phyloP scores from a whole-genome alignment of 2,888 invertebrate genomes.

The Sinodicranocentrus sp. region DNA sequence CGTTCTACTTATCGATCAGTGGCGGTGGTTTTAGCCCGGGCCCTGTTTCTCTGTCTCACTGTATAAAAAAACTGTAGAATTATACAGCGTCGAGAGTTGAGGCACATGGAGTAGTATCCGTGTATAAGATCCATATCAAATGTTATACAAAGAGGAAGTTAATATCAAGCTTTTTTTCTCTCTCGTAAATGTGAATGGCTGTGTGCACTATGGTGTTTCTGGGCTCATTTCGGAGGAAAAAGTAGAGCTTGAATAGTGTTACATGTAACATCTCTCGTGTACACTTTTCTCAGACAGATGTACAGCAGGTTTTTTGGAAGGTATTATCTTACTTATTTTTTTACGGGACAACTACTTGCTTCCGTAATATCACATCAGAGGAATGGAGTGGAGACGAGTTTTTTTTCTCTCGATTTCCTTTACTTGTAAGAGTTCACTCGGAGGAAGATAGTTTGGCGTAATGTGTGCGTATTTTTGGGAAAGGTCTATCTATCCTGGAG shows the following conservation, averaged over 20 bases:
- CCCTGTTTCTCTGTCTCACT: slow-evolving; percentile 9
- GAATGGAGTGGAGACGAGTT: background rate
- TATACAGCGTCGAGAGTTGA: too few species aligned
- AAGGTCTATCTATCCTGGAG: too few species aligned
- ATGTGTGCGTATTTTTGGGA: background rate
- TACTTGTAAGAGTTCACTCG: slow-evolving; percentile 2
- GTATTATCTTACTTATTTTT: slow-evolving; percentile 23
- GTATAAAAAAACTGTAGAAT: too few species aligned
- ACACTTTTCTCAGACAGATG: slow-evolving; percentile 3
- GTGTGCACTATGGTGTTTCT: slow-evolving; percentile 15
- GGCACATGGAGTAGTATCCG: too few species aligned
- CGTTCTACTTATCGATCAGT: slow-evolving; percentile 74
- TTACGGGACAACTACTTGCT: slow-evolving; percentile 21
- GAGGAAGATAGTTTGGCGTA: too few species aligned
- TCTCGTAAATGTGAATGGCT: slow-evolving; percentile 29
- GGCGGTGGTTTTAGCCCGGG: too few species aligned
- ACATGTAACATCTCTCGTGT: background rate
- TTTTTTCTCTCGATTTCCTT: slow-evolving; percentile 35
- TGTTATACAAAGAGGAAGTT: background rate
- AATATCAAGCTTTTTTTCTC: background rate
- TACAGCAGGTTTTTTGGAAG: background rate
- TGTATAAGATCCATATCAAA: slow-evolving; percentile 1
- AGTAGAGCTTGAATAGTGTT: background rate
- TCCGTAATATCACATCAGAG: background rate
- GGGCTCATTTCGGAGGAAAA: background rate